Evolutionary conservation across 2,888 invertebrate genomes (phyloP), one percentile per base, ranked within the genome.

Genomic region (Conops quadrifasciatus): DNA sequence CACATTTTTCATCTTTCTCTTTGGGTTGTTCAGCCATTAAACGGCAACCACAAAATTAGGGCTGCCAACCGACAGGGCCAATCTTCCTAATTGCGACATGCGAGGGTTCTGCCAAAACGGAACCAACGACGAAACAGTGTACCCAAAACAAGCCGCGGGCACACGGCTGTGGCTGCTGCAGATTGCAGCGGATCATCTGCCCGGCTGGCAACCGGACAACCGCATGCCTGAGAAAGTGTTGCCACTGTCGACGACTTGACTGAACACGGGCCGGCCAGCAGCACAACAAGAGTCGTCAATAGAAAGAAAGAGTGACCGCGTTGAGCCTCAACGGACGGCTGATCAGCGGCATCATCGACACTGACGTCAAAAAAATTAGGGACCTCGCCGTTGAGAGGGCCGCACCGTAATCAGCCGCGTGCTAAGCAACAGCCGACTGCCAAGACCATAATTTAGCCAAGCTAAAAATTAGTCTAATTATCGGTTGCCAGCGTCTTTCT

Each of bases 391-490:
- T n/a, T 11, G 53, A 21, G 19, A 15, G 56, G 26, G 19, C 58
- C 24, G 49, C 60, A 36, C 58, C 24, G 49, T 60, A 51, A 68
- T 68, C 70, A 65, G 62, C 67, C 71, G 67, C 71, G 71, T 71
- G 71, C 71, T 71, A 60, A 71, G 67, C 67, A 45, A 71, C 51
- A 63, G 71, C 63, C 71, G 63, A 67, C 56, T 51, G 59, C 24
- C 58, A 51, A 66, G 62, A 51, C 60, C 60, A 24, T 59, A 58
- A 67, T 67, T 67, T 68, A 16, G 15, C 28, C 68, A 58, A 51
- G 68, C 68, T 68, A 60, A 28, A 68, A 68, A 68, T 68, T 68
- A 68, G 60, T 68, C 68, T 68, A 68, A 62, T 68, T 68, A 68
- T 68, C 68, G 68, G 68, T 60, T 68, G 62, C 67, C 11, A 60